Base-by-base conservation (phyloP, 2,888 invertebrate genomes). In the Aricia artaxerxes region DNA sequence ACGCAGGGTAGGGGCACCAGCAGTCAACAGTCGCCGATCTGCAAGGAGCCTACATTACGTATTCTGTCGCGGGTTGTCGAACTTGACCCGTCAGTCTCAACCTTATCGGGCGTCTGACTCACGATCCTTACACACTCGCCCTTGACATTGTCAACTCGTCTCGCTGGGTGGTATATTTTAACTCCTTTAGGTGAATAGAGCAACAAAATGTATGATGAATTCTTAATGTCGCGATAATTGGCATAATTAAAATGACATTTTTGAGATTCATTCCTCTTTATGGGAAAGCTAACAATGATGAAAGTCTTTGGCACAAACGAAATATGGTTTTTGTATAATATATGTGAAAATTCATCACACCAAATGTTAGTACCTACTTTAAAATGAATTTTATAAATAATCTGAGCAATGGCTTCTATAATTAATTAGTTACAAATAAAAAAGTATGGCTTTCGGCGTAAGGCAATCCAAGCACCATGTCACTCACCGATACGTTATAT, bases 81-180 rank as follows among this genome's bases (percentile, higher is more conserved):
- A 69, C 69, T 69, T 69, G 69, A 69, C 69, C 69, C 69, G 69
- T 69, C 69, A 69, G 69, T 35, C 35, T 11, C 35, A 9, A 31
- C 69, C 69, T 69, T 69, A 69, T 69, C 69, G 31, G 61, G 24
- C 61, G 61, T 11, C 69, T 69, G 69, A 69, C 69, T 38, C 69
- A 38, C 35, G 35, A 35, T 69, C 69, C 69, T 38, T 69, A 35
- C 61, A 69, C 69, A 69, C 35, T 31, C 24, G 69, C 35, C 69
- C 69, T 69, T 69, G 69, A 69, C 69, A 69, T 69, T 69, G 69
- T 69, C 69, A 69, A 11, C 35, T 69, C 13, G 61, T 9, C 64
- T 31, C 69, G 69, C 16, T 38, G 69, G 35, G 69, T 69, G 69
- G 69, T 69, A 38, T 38, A 69, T 69, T 13, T 38, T 16, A 16